Evolutionary conservation across 2,113 vertebrate genomes (phyloP).

Genomic region (Hyperopisus bebe): DNA sequence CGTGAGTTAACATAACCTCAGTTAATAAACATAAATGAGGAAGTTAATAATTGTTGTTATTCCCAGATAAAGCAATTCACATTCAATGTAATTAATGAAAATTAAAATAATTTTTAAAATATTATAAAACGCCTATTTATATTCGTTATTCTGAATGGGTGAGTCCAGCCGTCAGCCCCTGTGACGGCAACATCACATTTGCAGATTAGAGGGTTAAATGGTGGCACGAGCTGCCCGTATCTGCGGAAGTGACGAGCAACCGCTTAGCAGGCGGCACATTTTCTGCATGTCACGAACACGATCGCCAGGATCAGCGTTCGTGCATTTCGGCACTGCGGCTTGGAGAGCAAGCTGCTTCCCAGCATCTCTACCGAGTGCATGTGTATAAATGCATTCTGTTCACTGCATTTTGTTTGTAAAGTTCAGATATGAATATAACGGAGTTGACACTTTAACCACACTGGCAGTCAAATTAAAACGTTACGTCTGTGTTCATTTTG

Average conservation of each 20-base stretch:
- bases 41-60: background rate
- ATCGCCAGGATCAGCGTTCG: background rate
- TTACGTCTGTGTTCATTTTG: background rate
- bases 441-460: background rate
- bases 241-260: background rate
- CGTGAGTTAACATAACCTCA: background rate
- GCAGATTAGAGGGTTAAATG: background rate
- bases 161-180: background rate
- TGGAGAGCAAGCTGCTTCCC: background rate
- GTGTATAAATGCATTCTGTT: background rate
- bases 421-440: background rate
- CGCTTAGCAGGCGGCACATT: background rate
- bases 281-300: background rate
- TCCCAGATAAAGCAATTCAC: background rate
- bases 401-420: background rate
- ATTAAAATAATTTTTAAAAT: too few relatives aligned
- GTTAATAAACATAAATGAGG: background rate
- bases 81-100: too few relatives aligned
- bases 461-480: background rate
- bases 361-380: background rate
- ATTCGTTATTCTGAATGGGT: background rate
- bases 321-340: background rate
- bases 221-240: background rate
- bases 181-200: background rate
- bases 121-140: background rate